Evolutionary conservation across 2,113 vertebrate species (phyloP), one percentile per base, ranked within the genome.

Genomic region (Ageneiosus marmoratus): DNA sequence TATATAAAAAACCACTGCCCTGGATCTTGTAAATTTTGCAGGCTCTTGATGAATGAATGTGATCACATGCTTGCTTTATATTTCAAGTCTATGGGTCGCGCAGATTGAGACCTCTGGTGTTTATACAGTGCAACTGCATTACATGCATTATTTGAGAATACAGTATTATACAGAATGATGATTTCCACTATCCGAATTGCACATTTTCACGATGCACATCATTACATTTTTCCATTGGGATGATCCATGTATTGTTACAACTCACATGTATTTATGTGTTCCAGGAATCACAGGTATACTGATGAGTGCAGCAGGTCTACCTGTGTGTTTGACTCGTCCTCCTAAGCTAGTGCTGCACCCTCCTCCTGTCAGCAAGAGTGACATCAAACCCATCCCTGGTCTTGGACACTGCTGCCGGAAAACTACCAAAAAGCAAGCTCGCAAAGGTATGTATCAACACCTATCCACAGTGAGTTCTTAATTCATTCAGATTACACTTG

Each of bases 201-300:
- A 29, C 20, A 53, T 53, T 51, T 55, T 4, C 20, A n/a, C n/a
- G n/a, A 41, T 41, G 13, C 27, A 15, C 1, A 5, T 63, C 3
- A 9, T 63, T 11, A 46, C 16, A 13, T 8, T 29, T 50, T 29
- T 48, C 12, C 69, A 73, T 15, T 73, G 20, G 0, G 0, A 46
- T 51, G 11, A 18, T 75, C 27, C n/a, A 34, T 53, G 5, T 58
- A 60, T 29, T 75, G 65, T 53, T 51, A 73, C 4, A 55, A 2
- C 12, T 4, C 0, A 51, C 24, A 12, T 63, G 27, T 76, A 60
- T 73, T 4, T 74, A 22, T 65, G 24, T 58, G 9, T 62, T 74
- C 65, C 90, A 98, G 97, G 97, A 79, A 98, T 98, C 92, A 98
- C 97, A 0, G 97, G 97, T n/a, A 98, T 98, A 90, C 94, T 98